Percentiles rank a stretch among this genome's conserved stretches.
These are phyloP conservation scores for Oligia latruncula DNA, from an alignment of 2,888 invertebrate species.

Conservation along the genomic window DNA sequence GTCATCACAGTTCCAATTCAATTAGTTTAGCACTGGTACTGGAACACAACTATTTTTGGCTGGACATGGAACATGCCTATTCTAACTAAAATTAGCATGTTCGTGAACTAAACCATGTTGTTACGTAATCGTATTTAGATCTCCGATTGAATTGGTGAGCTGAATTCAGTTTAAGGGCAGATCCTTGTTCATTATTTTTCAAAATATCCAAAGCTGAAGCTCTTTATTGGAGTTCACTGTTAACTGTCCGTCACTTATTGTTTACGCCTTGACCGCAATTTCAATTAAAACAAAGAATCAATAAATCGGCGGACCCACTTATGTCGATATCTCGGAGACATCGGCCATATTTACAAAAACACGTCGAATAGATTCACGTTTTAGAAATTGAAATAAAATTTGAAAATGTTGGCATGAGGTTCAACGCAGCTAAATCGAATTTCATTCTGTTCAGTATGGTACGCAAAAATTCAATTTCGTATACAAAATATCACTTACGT, in stretches of 20 bases:
- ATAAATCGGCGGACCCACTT: too few species aligned
- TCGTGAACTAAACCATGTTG: not conserved
- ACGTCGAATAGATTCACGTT: not conserved
- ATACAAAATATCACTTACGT: not conserved
- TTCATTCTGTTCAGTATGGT: not conserved
- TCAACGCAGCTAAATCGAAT: not conserved
- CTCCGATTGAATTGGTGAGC: not conserved
- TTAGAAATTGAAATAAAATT: not conserved
- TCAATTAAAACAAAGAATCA: not conserved
- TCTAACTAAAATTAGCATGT: slow-evolving; percentile 17
- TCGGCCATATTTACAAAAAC: slow-evolving; percentile 2
- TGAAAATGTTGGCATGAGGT: not conserved
- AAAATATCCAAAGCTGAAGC: not conserved
- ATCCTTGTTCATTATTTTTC: not conserved
- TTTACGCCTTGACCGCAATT: not conserved
- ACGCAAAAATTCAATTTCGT: not conserved
- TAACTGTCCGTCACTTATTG: not conserved
- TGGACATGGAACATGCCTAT: slow-evolving; percentile 14
- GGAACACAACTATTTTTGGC: slow-evolving; percentile 20
- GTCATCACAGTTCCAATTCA: slow-evolving; percentile 37
- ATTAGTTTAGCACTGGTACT: slow-evolving; percentile 47
- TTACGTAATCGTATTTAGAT: not conserved
- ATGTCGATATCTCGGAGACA: not conserved
- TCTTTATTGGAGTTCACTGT: not conserved
- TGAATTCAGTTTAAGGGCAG: not conserved